Evolutionary conservation across 1,140 invertebrate genomes (phyloP), one percentile per base, ranked within the genome.

Genomic region (Drosophila ironensis): DNA sequence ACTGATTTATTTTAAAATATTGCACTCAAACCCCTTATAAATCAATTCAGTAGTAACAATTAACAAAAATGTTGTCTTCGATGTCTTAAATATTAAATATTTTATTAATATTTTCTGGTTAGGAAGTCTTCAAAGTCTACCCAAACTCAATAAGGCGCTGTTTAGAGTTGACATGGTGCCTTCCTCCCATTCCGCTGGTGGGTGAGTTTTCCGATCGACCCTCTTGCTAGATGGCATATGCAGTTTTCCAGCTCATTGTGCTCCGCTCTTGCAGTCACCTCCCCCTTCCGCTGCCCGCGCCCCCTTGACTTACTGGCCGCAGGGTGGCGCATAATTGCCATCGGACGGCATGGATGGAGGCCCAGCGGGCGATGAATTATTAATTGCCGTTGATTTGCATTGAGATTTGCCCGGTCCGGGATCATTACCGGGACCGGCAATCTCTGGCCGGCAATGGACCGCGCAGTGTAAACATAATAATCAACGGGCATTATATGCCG

Each of bases 371-470:
- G 71, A 74, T 84, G 74, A 84, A 84, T 84, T 84, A 84, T 84
- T 84, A 84, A 84, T 84, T 84, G 80, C 75, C 73, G 71, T 84
- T 84, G 80, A 84, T 84, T 84, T 84, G 80, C 80, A 84, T 86
- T 84, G 80, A 80, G 74, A 86, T 86, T 80, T 56, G 42, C 24
- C 27, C 19, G 66, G 53, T 24, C 22, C 48, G 71, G 45, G 63
- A 74, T 78, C 70, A 80, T 80, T 78, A 74, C 72, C 51, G 52
- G 61, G 38, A 38, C 25, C 54, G 47, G 75, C 53, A 56, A 56
- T 75, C 69, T 51, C 24, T n/a, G 28, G 48, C 54, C 59, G 35
- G 44, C 42, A 27, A 17, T 50, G 30, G 50, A 0, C 45, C 22
- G 33, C 28, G 51, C 69, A 60, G 74, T 84, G 73, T 82, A 82